A percentile compares a stretch with the other conserved stretches of the same genome.
Conservation (phyloP, 1,140 invertebrate genomes). For the Hestina assimilis region DNA sequence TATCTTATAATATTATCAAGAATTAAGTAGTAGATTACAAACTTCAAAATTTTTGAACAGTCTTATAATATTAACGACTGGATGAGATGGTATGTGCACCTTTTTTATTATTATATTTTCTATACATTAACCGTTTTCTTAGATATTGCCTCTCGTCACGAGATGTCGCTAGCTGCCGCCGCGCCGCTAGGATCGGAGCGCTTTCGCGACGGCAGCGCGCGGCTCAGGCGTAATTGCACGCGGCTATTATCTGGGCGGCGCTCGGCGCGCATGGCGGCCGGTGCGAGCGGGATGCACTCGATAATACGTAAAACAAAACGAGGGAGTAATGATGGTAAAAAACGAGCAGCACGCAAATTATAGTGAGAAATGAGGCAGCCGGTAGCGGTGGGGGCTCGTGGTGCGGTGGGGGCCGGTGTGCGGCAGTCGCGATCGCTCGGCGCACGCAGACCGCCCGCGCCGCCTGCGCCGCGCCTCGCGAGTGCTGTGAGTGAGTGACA, state of each 20-base stretch:
- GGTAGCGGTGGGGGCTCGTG: constrained; percentile 73
- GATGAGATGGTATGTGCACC: too few species aligned
- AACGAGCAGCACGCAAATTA: constrained; percentile 77
- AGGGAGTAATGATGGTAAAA: constrained; percentile 78
- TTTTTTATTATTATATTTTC: neutral
- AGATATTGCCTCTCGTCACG: constrained; percentile 42
- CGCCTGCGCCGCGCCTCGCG: constrained; percentile 49
- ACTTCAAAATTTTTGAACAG: too few species aligned
- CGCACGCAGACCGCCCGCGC: constrained; percentile 68
- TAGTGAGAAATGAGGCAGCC: constrained; percentile 77
- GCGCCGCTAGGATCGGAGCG: constrained; percentile 24
- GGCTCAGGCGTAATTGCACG: constrained; percentile 59
- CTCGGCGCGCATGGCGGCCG: constrained; percentile 71
- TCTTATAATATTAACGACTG: too few species aligned
- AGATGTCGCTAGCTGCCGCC: constrained; percentile 55
- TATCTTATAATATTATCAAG: too few species aligned
- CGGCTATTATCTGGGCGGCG: constrained; percentile 75
- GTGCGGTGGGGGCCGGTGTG: constrained; percentile 52
- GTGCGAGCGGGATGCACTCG: constrained; percentile 76
- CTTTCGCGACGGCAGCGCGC: constrained; percentile 31
- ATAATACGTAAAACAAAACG: constrained; percentile 78
- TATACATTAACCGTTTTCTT: too few species aligned
- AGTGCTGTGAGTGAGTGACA: constrained; percentile 71
- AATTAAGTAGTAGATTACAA: too few species aligned
- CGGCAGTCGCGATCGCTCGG: constrained; percentile 66